These are phyloP conservation scores for Malacoraja senta DNA, from an alignment of 2,797 vertebrate species.

Conservation along the genomic window DNA sequence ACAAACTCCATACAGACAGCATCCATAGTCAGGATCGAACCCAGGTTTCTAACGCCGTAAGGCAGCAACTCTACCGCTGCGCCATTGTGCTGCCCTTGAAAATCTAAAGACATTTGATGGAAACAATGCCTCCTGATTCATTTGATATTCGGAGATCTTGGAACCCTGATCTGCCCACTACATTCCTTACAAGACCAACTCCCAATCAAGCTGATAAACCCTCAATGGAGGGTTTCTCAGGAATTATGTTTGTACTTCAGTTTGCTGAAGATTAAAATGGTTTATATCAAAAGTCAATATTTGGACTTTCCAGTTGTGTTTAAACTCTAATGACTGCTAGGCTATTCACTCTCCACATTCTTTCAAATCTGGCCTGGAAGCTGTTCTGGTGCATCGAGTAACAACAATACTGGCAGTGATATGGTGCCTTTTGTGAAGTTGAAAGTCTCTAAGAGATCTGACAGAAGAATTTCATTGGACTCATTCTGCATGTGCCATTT, in stretches of 20 bases:
- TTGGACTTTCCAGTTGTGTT: too few species aligned
- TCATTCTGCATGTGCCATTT: background rate
- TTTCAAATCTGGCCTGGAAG: too few species aligned
- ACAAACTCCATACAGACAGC: too few species aligned
- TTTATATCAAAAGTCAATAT: too few species aligned
- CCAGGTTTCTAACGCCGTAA: too few species aligned
- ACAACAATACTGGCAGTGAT: background rate
- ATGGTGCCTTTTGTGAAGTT: background rate
- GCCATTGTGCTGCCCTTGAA: too few species aligned
- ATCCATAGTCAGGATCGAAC: too few species aligned
- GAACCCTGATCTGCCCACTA: background rate
- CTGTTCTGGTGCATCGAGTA: background rate
- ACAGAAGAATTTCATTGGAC: background rate
- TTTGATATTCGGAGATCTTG: background rate
- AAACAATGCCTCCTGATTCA: background rate
- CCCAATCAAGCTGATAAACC: background rate
- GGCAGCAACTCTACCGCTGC: too few species aligned
- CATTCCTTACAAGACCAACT: background rate
- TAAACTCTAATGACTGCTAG: too few species aligned
- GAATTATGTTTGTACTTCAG: background rate
- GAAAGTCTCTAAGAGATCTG: too few species aligned
- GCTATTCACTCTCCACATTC: too few species aligned
- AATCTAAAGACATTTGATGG: background rate
- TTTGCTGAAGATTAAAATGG: background rate
- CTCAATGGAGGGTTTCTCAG: background rate